Evolutionary conservation across 2,113 vertebrate genomes (phyloP), one percentile per base, ranked within the genome.

Genomic region (Oncorhynchus nerka): DNA sequence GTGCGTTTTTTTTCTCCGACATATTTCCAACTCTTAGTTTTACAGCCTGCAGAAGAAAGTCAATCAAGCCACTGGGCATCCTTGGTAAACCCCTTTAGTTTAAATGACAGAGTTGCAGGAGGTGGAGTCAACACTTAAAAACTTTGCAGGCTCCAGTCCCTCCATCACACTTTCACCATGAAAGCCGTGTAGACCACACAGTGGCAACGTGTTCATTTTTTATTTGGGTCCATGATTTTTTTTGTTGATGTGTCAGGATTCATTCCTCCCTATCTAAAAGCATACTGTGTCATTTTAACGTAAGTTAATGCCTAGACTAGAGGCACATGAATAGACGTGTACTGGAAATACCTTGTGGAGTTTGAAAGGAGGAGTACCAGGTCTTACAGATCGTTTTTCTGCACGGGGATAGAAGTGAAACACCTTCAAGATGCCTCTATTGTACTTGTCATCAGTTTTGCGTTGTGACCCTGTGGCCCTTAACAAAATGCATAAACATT

Each of bases 81-180:
- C 81, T 78, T 64, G 76, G 76, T 81, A 81, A 87, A 81, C 84
- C 80, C 51, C 71, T 72, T 71, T 77, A 78, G 65, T 79, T 15
- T 15, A 89, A 90, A 92, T 90, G 86, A 90, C 82, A 89, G 88
- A 89, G 86, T 59, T 73, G 74, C 30, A 68, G 75, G n/a, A 66
- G 75, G 85, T 83, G 86, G 82, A 86, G 83, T 83, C 55, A 2
- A 69, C 79, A 62, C 85, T 91, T 90, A 84, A 84, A 83, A 85
- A 20, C 80, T 82, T 82, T 87, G 20, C 77, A 59, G 80, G 75
- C 75, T 81, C 78, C 76, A 88, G 83, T 81, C 80, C 75, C 64
- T 84, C 65, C 81, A 72, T 51, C 70, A 73, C 79, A 86, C 73
- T 79, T 66, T 88, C 78, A 75, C 83, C 84, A 82, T 81, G 71